phyloP scores from a whole-genome alignment of 2,797 vertebrate species.

The Macroramphosus scolopax region DNA sequence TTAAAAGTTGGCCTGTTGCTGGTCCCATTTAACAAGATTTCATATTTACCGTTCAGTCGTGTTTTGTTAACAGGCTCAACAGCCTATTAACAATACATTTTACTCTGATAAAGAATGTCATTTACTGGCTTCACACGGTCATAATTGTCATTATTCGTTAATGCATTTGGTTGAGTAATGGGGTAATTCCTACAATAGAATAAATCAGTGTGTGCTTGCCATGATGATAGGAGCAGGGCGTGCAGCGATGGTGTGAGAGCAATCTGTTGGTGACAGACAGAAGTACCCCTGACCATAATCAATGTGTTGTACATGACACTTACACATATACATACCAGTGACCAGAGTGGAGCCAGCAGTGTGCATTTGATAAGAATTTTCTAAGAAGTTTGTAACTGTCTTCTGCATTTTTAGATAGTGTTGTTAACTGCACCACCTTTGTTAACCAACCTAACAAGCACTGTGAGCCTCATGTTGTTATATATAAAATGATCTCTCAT shows the following conservation, averaged over 20 bases:
- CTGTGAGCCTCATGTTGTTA: background rate
- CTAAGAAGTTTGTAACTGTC: background rate
- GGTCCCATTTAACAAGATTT: constrained; percentile 1
- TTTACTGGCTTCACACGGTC: too few relatives aligned
- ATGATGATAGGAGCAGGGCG: background rate
- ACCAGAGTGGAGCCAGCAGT: background rate
- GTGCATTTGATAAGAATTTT: background rate
- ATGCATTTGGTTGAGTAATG: background rate
- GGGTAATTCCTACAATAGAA: background rate
- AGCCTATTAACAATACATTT: background rate
- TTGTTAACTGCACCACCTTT: background rate
- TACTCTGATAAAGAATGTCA: too few relatives aligned
- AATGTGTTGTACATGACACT: background rate
- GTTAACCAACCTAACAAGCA: background rate
- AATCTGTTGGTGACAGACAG: background rate
- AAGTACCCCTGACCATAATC: background rate
- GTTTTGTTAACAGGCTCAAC: background rate
- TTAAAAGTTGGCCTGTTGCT: background rate
- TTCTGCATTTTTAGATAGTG: constrained; percentile 9
- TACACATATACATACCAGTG: background rate
- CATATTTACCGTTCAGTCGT: background rate
- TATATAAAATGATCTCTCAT: too few relatives aligned
- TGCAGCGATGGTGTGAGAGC: background rate
- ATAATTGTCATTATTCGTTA: too few relatives aligned
- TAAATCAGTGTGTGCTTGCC: background rate